Conservation (phyloP, 2,113 vertebrate genomes). For the Hyla sarda region DNA sequence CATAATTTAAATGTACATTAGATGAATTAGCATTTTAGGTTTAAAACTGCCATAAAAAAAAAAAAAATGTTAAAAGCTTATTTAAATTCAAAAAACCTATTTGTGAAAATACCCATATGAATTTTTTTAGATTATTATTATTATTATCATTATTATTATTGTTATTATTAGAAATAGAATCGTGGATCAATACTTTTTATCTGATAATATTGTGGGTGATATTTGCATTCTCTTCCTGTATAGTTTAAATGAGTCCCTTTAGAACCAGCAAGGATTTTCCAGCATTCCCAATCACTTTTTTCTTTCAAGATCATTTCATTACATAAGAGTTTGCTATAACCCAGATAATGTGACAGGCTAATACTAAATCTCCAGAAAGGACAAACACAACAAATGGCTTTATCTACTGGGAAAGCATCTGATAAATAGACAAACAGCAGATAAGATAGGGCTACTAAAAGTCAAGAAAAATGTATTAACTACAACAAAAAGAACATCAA, state of each 20-base stretch:
- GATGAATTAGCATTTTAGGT: too few relatives aligned
- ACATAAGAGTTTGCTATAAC: neutral
- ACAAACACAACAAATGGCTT: conserved; percentile 4
- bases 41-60: too few relatives aligned
- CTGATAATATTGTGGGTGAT: too few relatives aligned
- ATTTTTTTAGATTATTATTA: too few relatives aligned
- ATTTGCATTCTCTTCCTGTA: neutral
- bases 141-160: too few relatives aligned
- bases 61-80: too few relatives aligned
- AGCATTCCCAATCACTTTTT: neutral
- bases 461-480: conserved; percentile 17
- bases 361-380: conserved; percentile 28
- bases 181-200: too few relatives aligned
- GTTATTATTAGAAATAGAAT: too few relatives aligned
- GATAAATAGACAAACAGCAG: neutral
- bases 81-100: too few relatives aligned
- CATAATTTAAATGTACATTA: too few relatives aligned
- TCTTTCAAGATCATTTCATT: conserved; percentile 1
- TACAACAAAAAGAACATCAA: neutral
- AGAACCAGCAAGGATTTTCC: neutral
- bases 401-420: conserved; percentile 10
- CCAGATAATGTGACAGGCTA: conserved; percentile 18
- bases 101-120: too few relatives aligned
- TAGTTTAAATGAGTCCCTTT: neutral
- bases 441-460: neutral